phyloP scores from a whole-genome alignment of 2,797 vertebrate genomes.

The Chaetophractus vellerosus region DNA sequence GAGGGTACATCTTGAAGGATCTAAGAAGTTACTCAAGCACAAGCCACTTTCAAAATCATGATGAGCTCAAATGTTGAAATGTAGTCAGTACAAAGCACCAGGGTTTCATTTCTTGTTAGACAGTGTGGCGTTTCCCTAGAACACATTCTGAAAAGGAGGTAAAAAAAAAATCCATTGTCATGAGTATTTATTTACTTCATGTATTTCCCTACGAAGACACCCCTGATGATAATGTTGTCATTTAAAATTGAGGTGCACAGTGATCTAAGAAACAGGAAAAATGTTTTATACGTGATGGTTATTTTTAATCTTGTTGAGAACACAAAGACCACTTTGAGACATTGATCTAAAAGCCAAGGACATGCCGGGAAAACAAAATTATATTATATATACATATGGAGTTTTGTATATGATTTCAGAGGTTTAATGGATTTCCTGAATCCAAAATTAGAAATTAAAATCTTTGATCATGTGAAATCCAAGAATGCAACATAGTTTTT shows the following conservation, averaged over 20 bases:
- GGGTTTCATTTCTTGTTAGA: background rate
- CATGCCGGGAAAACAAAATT: background rate
- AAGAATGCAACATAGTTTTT: background rate
- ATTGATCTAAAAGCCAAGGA: background rate
- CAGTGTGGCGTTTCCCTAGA: background rate
- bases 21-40: background rate
- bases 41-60: background rate
- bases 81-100: background rate
- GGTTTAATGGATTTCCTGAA: background rate
- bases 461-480: background rate
- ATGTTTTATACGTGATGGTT: background rate
- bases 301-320: conserved; percentile 19
- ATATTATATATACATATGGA: background rate
- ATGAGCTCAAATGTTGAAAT: background rate
- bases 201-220: background rate
- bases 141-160: background rate
- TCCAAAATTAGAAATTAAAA: background rate
- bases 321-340: background rate
- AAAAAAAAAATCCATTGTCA: background rate
- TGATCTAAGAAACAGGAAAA: background rate
- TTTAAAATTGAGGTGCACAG: conserved; percentile 17
- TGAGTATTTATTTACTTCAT: background rate
- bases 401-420: background rate
- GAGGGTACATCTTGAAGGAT: background rate
- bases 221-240: background rate